Evolutionary conservation across 2,797 vertebrate species (phyloP), one percentile per base, ranked within the genome.

Genomic region (Poecilia picta): DNA sequence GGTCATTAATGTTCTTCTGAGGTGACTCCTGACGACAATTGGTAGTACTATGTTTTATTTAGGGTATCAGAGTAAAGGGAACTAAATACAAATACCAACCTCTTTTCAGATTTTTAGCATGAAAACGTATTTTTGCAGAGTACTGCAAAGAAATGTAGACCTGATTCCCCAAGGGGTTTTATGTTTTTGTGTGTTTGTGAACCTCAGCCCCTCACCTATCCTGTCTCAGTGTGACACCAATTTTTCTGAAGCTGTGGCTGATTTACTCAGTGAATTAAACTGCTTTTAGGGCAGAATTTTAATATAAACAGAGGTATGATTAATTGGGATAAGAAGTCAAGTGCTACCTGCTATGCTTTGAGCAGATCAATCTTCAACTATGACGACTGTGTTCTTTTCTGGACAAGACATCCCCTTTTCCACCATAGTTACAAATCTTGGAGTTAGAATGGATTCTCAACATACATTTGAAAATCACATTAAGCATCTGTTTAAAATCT

Each of bases 181-280:
- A 51, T 81, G 55, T 74, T 53, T 66, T 18, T 25, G 64, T 36
- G 62, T 20, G 20, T 79, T 81, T 83, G 59, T 78, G 66, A 64
- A 59, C 78, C 77, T 77, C 74, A 49, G 64, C 62, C 82, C 59
- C 76, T 81, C 76, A 55, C 79, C 80, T 81, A 84, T 79, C 33
- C 62, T 81, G 71, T 86, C 83, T 82, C 80, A 79, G 81, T 33
- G 78, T 47, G 8, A 82, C 78, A 70, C 80, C 90, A 87, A 92
- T 91, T 88, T 85, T 80, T 33, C 76, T 51, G 39, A 53, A 25
- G 81, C 81, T 46, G 13, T 11, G 16, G 79, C 74, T 89, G 89
- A 93, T 90, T 83, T 89, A 92, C 91, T 89, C 89, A 83, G 77
- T 72, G 85, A 91, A 91, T 92, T 88, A 91, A 92, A 93, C 74